phyloP scores from a whole-genome alignment of 1,140 invertebrate genomes.

The Plectus sambesii region DNA sequence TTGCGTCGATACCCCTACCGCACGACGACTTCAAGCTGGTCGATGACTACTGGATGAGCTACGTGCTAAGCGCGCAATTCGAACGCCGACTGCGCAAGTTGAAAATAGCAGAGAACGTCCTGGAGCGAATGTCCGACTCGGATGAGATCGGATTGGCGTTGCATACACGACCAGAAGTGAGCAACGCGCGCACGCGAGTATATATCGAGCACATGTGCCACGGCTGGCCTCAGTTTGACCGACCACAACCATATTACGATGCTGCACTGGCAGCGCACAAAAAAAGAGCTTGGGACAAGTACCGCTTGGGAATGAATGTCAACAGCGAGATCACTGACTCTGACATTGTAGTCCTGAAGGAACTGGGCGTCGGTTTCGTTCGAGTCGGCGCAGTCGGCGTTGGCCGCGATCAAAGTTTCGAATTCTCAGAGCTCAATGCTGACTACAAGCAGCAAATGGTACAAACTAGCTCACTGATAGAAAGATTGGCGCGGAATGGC shows the following conservation, averaged over 20 bases:
- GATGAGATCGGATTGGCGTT: neutral
- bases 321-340: neutral
- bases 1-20: neutral
- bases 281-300: neutral
- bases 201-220: neutral
- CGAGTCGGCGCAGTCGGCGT: neutral
- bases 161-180: neutral
- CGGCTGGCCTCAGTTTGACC: neutral
- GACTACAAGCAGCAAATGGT: neutral
- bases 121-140: neutral
- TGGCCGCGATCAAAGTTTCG: neutral
- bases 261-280: neutral
- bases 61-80: neutral
- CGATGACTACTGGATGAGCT: conserved; percentile 1
- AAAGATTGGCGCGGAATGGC: neutral
- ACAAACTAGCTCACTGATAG: neutral
- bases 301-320: neutral
- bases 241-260: too few species aligned
- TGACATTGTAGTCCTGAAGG: too few species aligned
- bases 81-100: neutral
- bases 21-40: neutral
- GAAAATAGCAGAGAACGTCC: neutral
- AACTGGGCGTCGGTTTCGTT: neutral
- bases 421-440: neutral
- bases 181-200: neutral